Base-by-base conservation (phyloP, 2,113 vertebrate genomes). In the Uria lomvia region DNA sequence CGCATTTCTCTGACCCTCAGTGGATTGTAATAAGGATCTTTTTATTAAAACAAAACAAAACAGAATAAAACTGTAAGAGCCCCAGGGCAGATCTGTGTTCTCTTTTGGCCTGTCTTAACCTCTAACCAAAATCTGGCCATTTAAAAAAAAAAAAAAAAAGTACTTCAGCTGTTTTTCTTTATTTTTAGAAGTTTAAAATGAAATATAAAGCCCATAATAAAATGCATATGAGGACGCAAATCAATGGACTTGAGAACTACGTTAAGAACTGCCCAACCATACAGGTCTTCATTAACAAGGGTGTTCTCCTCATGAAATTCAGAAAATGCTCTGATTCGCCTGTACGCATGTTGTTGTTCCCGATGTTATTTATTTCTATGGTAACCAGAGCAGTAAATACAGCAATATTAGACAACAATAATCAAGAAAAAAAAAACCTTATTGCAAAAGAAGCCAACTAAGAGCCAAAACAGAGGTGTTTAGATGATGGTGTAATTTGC, bases 401-500 rank as follows among this genome's bases (percentile, higher is more conserved):
- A 87, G 71, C 62, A 66, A 65, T 91, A 88, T 88, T 60, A 91
- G 93, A 82, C 84, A 94, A 83, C 42, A 96, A 53, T 43, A 86
- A 92, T 92, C 27, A 86, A 77, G 34, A 2, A 72, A 62, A 89
- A 58, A 80, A 60, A 36, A 40, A 2, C 3, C 3, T 60, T 68
- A 49, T 66, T 86, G 86, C 94, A 95, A 95, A 94, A 97, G 74
- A 78, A 88, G 91, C 76, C 55, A 73, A 90, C 84, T 76, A 58
- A 79, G 74, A 95, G 89, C 94, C 91, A 96, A 91, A 95, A 89
- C 87, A 97, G 96, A 97, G 93, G 95, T 96, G 95, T 97, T 97
- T 93, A 96, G 95, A 91, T 94, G 95, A 94, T 94, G 67, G 91
- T 87, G 94, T 92, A 92, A 97, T 96, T 94, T 95, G 89, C 92